phyloP scores from a whole-genome alignment of 1,140 invertebrate species.

The Achroia grisella region DNA sequence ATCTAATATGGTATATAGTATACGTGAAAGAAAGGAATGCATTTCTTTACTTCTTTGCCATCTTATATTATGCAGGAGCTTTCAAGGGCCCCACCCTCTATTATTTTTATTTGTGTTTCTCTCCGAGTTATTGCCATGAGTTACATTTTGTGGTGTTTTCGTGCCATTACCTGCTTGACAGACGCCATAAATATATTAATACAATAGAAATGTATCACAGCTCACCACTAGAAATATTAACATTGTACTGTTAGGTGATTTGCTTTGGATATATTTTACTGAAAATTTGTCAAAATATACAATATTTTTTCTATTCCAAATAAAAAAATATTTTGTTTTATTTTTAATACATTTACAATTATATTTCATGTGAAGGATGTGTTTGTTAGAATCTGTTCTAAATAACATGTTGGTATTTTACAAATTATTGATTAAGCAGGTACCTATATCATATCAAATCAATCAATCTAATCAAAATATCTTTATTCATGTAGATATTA shows the following conservation, averaged over 20 bases:
- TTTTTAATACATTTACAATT: too few relatives aligned
- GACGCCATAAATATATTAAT: constrained; percentile 61
- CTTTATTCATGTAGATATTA: too few relatives aligned
- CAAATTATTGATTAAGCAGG: too few relatives aligned
- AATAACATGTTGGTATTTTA: too few relatives aligned
- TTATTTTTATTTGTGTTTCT: constrained; percentile 54
- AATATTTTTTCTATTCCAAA: too few relatives aligned
- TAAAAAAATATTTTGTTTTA: too few relatives aligned
- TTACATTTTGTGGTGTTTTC: constrained; percentile 56
- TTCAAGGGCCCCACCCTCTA: constrained; percentile 27
- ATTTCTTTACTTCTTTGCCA: constrained; percentile 12
- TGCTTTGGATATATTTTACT: neutral
- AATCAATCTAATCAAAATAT: too few relatives aligned
- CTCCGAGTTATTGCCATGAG: constrained; percentile 29
- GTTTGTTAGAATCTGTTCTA: too few relatives aligned
- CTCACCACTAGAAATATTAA: constrained; percentile 30
- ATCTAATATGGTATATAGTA: constrained; percentile 28
- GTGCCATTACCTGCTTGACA: constrained; percentile 62
- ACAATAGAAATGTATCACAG: constrained; percentile 36
- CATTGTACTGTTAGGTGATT: constrained; percentile 11
- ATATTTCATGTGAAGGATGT: too few relatives aligned
- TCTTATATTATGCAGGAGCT: constrained; percentile 44
- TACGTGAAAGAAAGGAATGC: constrained; percentile 29
- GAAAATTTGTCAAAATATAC: too few relatives aligned
- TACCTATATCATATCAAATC: too few relatives aligned